Conservation (phyloP, 2,113 vertebrate species). For the Chionis minor region DNA sequence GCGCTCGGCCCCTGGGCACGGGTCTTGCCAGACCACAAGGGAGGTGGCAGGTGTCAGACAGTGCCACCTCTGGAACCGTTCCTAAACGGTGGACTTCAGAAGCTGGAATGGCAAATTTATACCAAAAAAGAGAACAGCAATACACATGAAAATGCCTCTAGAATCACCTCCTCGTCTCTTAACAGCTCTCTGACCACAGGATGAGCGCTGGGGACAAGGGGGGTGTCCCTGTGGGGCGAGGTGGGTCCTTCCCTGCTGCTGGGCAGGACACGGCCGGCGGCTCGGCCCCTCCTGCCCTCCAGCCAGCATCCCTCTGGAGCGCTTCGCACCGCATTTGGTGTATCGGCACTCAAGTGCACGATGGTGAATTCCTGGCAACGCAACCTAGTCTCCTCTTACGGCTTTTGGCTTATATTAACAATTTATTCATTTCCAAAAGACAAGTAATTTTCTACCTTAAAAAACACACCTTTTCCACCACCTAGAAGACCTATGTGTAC, state of each 20-base stretch:
- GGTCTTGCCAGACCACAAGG: background rate
- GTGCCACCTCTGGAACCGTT: background rate
- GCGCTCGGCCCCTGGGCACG: background rate
- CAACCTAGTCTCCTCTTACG: background rate
- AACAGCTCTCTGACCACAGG: background rate
- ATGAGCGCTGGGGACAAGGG: fast-evolving
- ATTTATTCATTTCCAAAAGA: background rate
- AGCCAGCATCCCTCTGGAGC: background rate
- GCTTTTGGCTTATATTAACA: background rate
- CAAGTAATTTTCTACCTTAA: background rate
- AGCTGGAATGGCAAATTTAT: background rate
- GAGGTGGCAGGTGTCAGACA: background rate
- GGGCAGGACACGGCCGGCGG: background rate
- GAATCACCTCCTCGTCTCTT: background rate
- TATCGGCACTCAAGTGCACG: background rate
- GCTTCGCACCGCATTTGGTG: background rate
- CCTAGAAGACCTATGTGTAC: background rate
- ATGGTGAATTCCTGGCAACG: too few species aligned
- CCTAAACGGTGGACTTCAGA: background rate
- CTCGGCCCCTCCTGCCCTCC: background rate
- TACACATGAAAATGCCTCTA: background rate
- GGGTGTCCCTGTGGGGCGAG: fast-evolving
- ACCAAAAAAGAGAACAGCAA: background rate
- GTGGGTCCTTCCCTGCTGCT: background rate
- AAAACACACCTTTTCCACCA: background rate